A percentile compares a stretch with the other conserved stretches of the same genome.
phyloP scores from a whole-genome alignment of 2,888 invertebrate genomes.

The Sarcophaga rosellei region DNA sequence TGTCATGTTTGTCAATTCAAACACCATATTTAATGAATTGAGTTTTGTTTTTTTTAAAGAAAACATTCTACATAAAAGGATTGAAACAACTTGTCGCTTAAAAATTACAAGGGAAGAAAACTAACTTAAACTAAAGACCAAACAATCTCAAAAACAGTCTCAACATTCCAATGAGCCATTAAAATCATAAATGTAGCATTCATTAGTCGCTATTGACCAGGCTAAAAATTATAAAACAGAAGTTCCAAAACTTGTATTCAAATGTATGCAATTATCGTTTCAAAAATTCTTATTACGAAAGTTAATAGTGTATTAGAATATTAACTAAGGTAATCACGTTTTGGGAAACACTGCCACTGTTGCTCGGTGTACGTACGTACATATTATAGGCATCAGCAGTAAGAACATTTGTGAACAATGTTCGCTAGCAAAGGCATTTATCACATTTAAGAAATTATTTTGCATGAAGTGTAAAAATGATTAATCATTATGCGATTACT shows the following conservation, averaged over 20 bases:
- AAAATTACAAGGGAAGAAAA: constrained; percentile 11
- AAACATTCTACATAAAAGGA: constrained; percentile 33
- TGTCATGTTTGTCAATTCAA: constrained; percentile 55
- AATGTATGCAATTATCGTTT: too few species aligned
- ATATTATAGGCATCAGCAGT: neutral
- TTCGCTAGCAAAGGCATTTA: constrained; percentile 30
- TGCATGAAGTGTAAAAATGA: constrained; percentile 47
- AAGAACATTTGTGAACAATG: constrained; percentile 20
- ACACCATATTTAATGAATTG: constrained; percentile 43
- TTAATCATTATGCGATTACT: constrained; percentile 42
- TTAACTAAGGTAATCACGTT: neutral
- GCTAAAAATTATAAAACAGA: too few species aligned
- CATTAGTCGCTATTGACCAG: too few species aligned
- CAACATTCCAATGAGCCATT: constrained; percentile 41
- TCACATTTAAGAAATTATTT: constrained; percentile 50
- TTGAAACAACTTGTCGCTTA: constrained; percentile 37
- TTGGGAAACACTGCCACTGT: constrained; percentile 12
- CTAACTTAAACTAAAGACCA: constrained; percentile 13
- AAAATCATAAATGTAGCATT: neutral
- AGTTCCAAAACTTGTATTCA: too few species aligned
- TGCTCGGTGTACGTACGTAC: neutral
- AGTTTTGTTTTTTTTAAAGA: neutral
- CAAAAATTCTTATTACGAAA: too few species aligned
- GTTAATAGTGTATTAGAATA: too few species aligned
- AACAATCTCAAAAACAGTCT: constrained; percentile 22